Conservation (phyloP, 37 sponge, comb jelly and placozoan species). For the Hormiphora californensis region DNA sequence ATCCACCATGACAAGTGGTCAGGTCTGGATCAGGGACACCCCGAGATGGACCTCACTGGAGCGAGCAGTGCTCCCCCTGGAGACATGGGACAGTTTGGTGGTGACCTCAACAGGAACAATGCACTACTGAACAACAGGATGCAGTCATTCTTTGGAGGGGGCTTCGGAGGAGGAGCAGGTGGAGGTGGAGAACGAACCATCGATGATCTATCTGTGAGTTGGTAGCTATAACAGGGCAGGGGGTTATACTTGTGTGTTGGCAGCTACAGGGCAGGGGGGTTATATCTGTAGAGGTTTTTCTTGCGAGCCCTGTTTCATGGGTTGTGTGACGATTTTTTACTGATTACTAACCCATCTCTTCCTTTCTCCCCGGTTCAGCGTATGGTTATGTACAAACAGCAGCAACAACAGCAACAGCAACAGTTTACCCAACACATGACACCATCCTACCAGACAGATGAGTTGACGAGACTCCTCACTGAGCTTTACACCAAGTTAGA, state of each 20-base stretch:
- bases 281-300: too few species aligned
- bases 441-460: conserved; percentile 2
- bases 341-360: too few species aligned
- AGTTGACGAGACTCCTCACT: conserved; percentile 18
- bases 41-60: neutral
- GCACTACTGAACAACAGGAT: conserved; percentile 33
- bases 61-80: neutral
- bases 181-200: neutral
- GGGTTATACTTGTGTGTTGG: too few species aligned
- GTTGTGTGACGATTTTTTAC: too few species aligned
- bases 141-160: conserved; percentile 26
- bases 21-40: neutral
- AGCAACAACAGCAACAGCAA: neutral
- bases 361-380: conserved; percentile 34
- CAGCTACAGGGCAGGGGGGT: too few species aligned
- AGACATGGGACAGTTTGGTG: neutral
- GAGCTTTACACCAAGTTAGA: conserved; percentile 39
- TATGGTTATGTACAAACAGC: conserved; percentile 48
- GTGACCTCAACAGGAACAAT: neutral
- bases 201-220: conserved; percentile 44
- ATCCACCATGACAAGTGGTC: conserved; percentile 50
- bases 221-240: too few species aligned
- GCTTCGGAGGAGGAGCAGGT: neutral
- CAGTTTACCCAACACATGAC: neutral
- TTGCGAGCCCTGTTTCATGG: too few species aligned